Evolutionary conservation across 2,888 invertebrate species (phyloP).

Genomic region (Acanthosepion esculentum): DNA sequence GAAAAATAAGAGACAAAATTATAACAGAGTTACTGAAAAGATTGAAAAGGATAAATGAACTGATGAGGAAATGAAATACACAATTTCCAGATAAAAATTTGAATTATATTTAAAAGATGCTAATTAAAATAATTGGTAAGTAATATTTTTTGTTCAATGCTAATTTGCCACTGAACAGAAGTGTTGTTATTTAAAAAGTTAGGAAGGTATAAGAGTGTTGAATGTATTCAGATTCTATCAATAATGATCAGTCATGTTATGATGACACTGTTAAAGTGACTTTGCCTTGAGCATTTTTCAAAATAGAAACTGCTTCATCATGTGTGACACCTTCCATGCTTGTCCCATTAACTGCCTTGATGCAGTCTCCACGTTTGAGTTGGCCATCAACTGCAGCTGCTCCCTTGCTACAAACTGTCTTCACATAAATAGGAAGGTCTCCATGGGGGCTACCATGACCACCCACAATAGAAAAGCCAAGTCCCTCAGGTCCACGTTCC

Average conservation of each 20-base stretch:
- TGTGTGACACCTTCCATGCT: conserved; percentile 80
- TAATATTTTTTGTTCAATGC: neutral
- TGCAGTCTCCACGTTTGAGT: conserved; percentile 91
- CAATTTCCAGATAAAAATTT: conserved; percentile 16
- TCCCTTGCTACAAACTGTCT: conserved; percentile 81
- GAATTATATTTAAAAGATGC: conserved; percentile 8
- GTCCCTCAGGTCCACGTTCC: conserved; percentile 77
- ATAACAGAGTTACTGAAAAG: neutral
- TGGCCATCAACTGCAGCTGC: conserved; percentile 88
- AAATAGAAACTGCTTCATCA: conserved; percentile 89
- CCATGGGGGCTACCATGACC: conserved; percentile 78
- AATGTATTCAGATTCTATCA: neutral
- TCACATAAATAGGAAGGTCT: conserved; percentile 78
- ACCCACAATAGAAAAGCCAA: conserved; percentile 79
- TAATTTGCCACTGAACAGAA: conserved; percentile 33
- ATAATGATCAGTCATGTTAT: conserved; percentile 57
- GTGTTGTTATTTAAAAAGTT: neutral
- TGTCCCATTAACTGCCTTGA: conserved; percentile 91
- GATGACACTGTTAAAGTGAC: conserved; percentile 76
- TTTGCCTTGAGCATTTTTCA: conserved; percentile 81
- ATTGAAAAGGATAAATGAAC: neutral
- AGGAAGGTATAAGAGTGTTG: neutral
- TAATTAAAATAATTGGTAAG: neutral
- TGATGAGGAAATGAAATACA: neutral
- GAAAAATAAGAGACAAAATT: neutral